These are phyloP conservation scores for Drosophila eugracilis DNA, from an alignment of 1,140 invertebrate species.

Conservation along the genomic window DNA sequence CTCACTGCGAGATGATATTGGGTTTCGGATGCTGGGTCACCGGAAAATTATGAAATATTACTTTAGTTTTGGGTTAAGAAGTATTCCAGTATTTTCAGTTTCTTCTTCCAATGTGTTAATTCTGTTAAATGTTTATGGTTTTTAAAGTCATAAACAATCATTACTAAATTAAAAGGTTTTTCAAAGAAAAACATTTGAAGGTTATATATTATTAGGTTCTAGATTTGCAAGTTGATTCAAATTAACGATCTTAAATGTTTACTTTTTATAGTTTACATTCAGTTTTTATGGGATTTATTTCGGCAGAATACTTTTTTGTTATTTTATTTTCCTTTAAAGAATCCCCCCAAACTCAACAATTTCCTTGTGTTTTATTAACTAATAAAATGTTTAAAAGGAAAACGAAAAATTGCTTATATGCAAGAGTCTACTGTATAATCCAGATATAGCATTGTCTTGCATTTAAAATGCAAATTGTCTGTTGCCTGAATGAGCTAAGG, in stretches of 20 bases:
- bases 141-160: background rate
- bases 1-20: background rate
- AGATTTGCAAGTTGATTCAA: background rate
- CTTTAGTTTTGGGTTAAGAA: background rate
- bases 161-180: background rate
- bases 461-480: conserved; percentile 14
- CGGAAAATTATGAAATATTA: conserved; percentile 1
- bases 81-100: too few relatives aligned
- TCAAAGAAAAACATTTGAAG: background rate
- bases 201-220: background rate
- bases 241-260: background rate
- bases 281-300: too few relatives aligned
- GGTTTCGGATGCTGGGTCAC: conserved; percentile 9
- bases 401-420: background rate
- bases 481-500: conserved; percentile 4
- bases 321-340: too few relatives aligned
- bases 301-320: too few relatives aligned
- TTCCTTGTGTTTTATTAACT: too few relatives aligned
- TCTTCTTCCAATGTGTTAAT: too few relatives aligned
- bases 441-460: background rate
- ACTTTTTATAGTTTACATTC: background rate
- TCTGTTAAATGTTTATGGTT: too few relatives aligned
- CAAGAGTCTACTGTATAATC: background rate
- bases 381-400: too few relatives aligned
- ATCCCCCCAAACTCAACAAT: background rate